Evolutionary conservation across 2,888 invertebrate species (phyloP).

Genomic region (Limnephilus lunatus): DNA sequence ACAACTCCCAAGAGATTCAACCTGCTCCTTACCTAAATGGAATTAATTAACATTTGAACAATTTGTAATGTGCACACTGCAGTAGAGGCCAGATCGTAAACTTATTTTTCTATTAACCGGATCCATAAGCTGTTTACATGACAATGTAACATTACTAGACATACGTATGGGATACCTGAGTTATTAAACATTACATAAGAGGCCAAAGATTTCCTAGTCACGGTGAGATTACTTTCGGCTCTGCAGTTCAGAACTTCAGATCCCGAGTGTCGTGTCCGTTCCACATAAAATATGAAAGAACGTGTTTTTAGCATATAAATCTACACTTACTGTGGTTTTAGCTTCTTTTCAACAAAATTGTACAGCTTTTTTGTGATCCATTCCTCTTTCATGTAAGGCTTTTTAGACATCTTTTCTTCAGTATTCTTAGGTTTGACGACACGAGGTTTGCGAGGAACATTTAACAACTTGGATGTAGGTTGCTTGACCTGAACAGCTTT

Average conservation of each 20-base stretch:
- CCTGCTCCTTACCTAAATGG: not conserved
- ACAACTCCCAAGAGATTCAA: not conserved
- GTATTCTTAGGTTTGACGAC: slow-evolving; percentile 26
- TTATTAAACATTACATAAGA: not conserved
- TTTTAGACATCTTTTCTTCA: slow-evolving; percentile 34
- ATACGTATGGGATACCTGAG: no score
- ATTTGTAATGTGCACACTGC: not conserved
- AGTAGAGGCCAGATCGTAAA: not conserved
- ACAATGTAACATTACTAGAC: no score
- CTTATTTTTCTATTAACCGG: not conserved
- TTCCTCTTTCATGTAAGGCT: slow-evolving; percentile 70
- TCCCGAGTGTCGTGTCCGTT: not conserved
- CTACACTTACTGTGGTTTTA: slow-evolving; percentile 72
- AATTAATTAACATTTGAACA: not conserved
- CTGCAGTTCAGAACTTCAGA: no score
- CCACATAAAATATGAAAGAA: not conserved
- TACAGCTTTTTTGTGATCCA: slow-evolving; percentile 74
- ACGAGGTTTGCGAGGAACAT: not conserved
- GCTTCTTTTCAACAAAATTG: slow-evolving; percentile 72
- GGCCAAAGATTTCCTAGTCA: not conserved
- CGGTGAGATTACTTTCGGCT: not conserved
- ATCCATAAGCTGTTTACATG: no score
- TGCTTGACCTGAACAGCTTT: slow-evolving; percentile 5
- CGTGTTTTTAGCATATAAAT: not conserved
- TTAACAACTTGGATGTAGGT: not conserved